phyloP scores from a whole-genome alignment of 2,797 vertebrate genomes.

The Chanos chanos region DNA sequence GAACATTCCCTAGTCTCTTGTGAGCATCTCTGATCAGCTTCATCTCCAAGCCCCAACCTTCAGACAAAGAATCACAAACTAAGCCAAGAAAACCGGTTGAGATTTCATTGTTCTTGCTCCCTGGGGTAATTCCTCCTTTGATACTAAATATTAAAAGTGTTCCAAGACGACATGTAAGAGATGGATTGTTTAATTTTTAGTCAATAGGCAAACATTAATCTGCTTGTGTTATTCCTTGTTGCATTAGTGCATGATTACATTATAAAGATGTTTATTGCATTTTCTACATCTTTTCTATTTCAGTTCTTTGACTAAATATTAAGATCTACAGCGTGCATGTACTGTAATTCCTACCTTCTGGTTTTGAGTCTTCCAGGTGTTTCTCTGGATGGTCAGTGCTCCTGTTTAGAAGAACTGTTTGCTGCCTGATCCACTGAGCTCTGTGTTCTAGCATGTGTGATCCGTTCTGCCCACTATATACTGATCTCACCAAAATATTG shows the following conservation, averaged over 20 bases:
- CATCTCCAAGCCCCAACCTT: conserved; percentile 59
- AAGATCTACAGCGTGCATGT: not conserved
- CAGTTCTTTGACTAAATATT: too few species aligned
- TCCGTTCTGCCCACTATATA: conserved; percentile 61
- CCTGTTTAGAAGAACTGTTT: conserved; percentile 59
- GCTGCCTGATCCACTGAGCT: conserved; percentile 67
- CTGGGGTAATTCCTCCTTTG: too few species aligned
- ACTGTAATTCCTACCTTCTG: not conserved
- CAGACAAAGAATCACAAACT: conserved; percentile 68
- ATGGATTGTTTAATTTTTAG: too few species aligned
- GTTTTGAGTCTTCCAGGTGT: conserved; percentile 28
- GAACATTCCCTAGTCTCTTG: conserved; percentile 56
- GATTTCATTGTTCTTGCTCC: too few species aligned
- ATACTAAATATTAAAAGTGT: too few species aligned
- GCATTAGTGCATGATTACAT: too few species aligned
- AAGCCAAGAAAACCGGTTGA: conserved; percentile 12
- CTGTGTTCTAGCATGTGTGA: conserved; percentile 63
- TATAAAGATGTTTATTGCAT: too few species aligned
- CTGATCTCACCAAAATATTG: conserved; percentile 59
- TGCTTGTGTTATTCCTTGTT: too few species aligned
- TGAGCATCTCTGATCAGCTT: conserved; percentile 57
- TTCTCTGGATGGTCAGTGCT: conserved; percentile 59
- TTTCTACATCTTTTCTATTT: too few species aligned
- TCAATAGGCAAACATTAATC: too few species aligned
- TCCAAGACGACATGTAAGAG: too few species aligned